These are phyloP conservation scores for Crenuchus spilurus DNA, from an alignment of 2,797 vertebrate genomes.

Conservation along the genomic window DNA sequence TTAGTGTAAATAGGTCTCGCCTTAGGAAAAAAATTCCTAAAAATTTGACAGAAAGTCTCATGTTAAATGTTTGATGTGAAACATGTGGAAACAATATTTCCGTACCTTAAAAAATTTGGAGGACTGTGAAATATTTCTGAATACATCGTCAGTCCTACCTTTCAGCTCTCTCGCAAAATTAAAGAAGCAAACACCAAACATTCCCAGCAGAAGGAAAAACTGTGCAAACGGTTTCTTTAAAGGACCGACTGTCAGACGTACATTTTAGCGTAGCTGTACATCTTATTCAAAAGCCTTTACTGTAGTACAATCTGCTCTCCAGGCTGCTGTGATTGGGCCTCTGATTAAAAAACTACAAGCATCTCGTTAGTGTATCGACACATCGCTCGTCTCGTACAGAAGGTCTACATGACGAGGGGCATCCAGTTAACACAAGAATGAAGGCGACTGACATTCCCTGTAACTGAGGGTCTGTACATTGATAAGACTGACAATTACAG, in stretches of 20 bases:
- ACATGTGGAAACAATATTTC: too few relatives aligned
- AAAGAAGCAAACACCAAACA: too few relatives aligned
- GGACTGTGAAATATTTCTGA: too few relatives aligned
- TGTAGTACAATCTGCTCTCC: not conserved
- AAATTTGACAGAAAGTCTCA: too few relatives aligned
- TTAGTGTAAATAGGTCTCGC: too few relatives aligned
- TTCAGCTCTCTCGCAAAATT: too few relatives aligned
- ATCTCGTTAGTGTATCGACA: not conserved
- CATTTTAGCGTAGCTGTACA: not conserved
- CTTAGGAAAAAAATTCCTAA: too few relatives aligned
- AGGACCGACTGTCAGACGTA: not conserved
- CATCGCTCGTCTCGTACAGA: not conserved
- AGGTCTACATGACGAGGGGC: not conserved
- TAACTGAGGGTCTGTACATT: constrained; percentile 1
- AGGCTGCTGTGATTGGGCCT: not conserved
- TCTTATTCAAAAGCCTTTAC: not conserved
- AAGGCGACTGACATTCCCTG: not conserved
- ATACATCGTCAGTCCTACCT: too few relatives aligned
- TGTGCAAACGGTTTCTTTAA: too few relatives aligned
- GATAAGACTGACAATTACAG: constrained; percentile 2
- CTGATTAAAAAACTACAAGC: not conserved
- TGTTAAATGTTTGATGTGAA: too few relatives aligned
- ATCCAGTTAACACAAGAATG: not conserved
- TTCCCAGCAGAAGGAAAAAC: too few relatives aligned
- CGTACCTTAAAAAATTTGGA: too few relatives aligned